phyloP scores from a whole-genome alignment of 1,140 invertebrate species.

The Dendrolimus punctatus region DNA sequence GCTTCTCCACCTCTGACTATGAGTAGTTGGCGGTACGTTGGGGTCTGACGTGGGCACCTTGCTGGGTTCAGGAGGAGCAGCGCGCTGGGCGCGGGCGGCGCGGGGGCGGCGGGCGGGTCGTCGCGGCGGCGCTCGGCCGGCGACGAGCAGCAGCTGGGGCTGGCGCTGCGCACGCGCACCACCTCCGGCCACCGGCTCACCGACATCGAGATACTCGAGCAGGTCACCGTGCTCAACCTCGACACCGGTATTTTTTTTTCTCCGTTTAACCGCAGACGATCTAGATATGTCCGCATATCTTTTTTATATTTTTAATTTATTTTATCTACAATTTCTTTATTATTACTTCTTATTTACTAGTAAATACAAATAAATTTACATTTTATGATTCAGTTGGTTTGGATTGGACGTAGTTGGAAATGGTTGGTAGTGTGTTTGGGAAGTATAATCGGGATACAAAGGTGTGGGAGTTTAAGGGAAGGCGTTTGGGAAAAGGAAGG shows the following conservation, averaged over 20 bases:
- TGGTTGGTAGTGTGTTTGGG: no score
- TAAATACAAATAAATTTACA: no score
- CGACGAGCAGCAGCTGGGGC: slow-evolving; percentile 80
- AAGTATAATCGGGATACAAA: no score
- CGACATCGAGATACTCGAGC: slow-evolving; percentile 93
- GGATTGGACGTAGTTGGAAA: no score
- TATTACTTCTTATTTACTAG: no score
- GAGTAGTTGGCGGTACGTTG: not conserved
- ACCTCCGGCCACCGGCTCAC: slow-evolving; percentile 88
- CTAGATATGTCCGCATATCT: no score
- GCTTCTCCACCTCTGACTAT: no score
- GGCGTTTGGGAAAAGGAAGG: no score
- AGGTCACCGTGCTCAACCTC: slow-evolving; percentile 93
- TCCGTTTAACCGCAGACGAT: not conserved
- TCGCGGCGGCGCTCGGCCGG: slow-evolving; percentile 44
- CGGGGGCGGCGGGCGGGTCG: slow-evolving; percentile 9
- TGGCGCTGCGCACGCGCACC: slow-evolving; percentile 85
- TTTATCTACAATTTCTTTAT: no score
- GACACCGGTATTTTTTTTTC: slow-evolving; percentile 85
- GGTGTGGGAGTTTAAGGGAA: no score
- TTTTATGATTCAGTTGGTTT: no score
- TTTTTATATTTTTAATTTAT: no score
- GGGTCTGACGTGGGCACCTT: not conserved
- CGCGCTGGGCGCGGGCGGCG: slow-evolving; percentile 11
- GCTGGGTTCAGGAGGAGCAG: slow-evolving; percentile 12